These are phyloP conservation scores for Dioctria linearis DNA, from an alignment of 2,888 invertebrate genomes.

Conservation along the genomic window DNA sequence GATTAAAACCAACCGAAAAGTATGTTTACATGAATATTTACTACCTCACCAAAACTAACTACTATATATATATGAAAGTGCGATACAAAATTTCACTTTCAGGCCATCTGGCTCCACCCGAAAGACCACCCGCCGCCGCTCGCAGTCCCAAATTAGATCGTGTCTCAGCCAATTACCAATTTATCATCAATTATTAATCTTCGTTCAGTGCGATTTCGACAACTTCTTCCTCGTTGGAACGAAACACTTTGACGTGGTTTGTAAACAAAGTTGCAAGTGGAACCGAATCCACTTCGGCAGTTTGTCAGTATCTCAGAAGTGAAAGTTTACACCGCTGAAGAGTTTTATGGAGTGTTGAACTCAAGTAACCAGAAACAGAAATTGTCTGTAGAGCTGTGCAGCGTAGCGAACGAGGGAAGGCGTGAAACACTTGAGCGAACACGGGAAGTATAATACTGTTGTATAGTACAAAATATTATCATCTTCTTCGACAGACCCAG, in stretches of 20 bases:
- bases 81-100: not conserved
- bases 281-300: constrained; percentile 1
- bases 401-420: not conserved
- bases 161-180: constrained; percentile 36
- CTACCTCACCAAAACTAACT: too few relatives aligned
- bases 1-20: not conserved
- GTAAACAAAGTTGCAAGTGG: constrained; percentile 31
- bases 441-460: not conserved
- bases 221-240: constrained; percentile 32
- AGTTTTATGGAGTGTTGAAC: constrained; percentile 38
- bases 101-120: constrained; percentile 12
- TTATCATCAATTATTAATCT: constrained; percentile 45
- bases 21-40: not conserved
- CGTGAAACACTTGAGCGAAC: constrained; percentile 16
- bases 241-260: constrained; percentile 15
- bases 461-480: not conserved
- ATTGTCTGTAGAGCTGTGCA: not conserved
- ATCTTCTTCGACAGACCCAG: not conserved
- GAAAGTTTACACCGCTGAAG: constrained; percentile 35
- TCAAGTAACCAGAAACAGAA: constrained; percentile 40
- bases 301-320: not conserved
- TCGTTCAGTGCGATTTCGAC: constrained; percentile 13
- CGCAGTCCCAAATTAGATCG: constrained; percentile 11
- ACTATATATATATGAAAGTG: too few relatives aligned
- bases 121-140: constrained; percentile 8